Percentiles rank a stretch among this genome's conserved stretches.
phyloP scores from a whole-genome alignment of 2,113 vertebrate genomes.

The Sialia sialis region DNA sequence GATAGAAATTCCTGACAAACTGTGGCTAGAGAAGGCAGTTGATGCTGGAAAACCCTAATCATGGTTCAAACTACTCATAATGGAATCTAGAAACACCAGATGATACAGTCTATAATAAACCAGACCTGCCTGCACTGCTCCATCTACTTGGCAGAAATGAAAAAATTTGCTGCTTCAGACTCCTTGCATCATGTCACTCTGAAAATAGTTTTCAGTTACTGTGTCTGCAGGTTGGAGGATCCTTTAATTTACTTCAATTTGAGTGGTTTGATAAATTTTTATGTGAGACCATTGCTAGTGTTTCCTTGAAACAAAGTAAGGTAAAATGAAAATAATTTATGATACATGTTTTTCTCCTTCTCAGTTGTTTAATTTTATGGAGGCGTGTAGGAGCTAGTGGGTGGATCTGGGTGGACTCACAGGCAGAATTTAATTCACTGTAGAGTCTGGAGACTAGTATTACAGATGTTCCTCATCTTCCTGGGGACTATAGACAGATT shows the following conservation, averaged over 20 bases:
- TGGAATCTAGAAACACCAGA: not conserved
- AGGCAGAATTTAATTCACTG: not conserved
- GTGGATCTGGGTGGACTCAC: constrained; percentile 12
- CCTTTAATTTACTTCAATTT: constrained; percentile 54
- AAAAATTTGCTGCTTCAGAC: not conserved
- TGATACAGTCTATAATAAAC: not conserved
- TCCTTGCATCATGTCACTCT: not conserved
- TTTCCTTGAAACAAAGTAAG: constrained; percentile 58
- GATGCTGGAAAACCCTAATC: not conserved
- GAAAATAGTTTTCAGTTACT: not conserved
- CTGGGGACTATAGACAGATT: not conserved
- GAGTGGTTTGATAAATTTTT: constrained; percentile 68
- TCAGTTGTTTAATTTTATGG: constrained; percentile 25
- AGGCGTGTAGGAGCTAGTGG: not conserved
- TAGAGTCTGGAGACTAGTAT: not conserved
- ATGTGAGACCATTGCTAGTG: not conserved
- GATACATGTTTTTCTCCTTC: not conserved
- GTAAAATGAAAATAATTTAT: constrained; percentile 38
- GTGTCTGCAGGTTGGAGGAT: constrained; percentile 22
- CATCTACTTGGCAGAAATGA: not conserved
- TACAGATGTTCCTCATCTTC: constrained; percentile 8
- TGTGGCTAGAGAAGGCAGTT: not conserved
- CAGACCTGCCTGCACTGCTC: not conserved
- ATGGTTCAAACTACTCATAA: not conserved
- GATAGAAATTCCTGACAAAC: not conserved